Percentiles rank a stretch among this genome's conserved stretches.
Conservation (phyloP, 1,140 invertebrate species). For the Drosophila repletoides region DNA sequence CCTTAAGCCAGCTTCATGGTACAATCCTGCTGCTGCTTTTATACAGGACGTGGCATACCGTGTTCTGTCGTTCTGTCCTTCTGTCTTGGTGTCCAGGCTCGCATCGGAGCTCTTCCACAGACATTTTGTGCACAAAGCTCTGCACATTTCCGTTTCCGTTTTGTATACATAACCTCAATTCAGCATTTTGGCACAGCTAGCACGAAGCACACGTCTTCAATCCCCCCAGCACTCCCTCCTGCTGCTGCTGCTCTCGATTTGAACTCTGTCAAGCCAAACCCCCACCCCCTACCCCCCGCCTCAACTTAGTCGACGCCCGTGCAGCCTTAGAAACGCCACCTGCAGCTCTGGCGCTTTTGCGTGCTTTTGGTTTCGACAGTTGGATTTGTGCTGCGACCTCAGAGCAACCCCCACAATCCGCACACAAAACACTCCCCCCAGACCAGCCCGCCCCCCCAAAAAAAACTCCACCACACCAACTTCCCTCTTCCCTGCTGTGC, state of each 20-base stretch:
- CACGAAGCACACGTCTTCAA: conserved; percentile 32
- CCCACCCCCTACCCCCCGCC: not conserved
- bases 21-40: conserved; percentile 19
- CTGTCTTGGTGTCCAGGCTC: conserved; percentile 16
- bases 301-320: conserved; percentile 3
- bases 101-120: conserved; percentile 22
- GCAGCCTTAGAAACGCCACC: conserved; percentile 61
- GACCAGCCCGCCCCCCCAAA: not conserved
- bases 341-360: conserved; percentile 67
- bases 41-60: not conserved
- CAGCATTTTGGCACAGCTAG: conserved; percentile 67
- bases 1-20: conserved; percentile 38
- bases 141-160: conserved; percentile 78
- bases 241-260: conserved; percentile 13
- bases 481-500: not conserved
- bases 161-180: conserved; percentile 80
- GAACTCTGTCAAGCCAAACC: conserved; percentile 23
- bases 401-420: conserved; percentile 56
- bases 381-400: conserved; percentile 73
- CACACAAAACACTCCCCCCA: conserved; percentile 4
- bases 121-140: conserved; percentile 74
- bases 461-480: too few relatives aligned
- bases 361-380: conserved; percentile 79
- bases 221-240: not conserved
- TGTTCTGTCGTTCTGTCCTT: too few relatives aligned